A percentile compares a stretch with the other conserved stretches of the same genome.
Conservation (phyloP, 2,797 vertebrate genomes). For the Trachurus trachurus region DNA sequence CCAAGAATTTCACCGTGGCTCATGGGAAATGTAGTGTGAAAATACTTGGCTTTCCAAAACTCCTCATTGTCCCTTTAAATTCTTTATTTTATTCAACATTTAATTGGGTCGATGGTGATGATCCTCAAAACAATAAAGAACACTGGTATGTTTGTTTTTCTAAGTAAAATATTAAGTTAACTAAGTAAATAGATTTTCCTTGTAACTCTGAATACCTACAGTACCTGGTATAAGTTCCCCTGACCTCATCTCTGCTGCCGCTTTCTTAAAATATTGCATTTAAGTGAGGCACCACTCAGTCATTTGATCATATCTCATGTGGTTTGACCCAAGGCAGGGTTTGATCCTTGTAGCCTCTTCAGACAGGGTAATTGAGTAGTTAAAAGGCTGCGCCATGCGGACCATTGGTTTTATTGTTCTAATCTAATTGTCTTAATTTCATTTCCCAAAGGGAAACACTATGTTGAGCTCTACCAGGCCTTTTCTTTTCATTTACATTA, state of each 20-base stretch:
- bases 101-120: neutral
- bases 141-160: no score
- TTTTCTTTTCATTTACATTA: slow-evolving; percentile 42
- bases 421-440: slow-evolving; percentile 73
- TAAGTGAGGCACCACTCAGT: slow-evolving; percentile 37
- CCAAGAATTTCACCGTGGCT: no score
- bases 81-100: neutral
- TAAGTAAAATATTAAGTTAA: no score
- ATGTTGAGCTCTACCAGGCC: slow-evolving; percentile 27
- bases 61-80: no score
- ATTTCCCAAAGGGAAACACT: slow-evolving; percentile 63
- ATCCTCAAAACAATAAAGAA: neutral
- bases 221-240: neutral
- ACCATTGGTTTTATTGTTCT: slow-evolving; percentile 62
- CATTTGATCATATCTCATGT: slow-evolving; percentile 49
- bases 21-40: no score
- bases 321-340: slow-evolving; percentile 45
- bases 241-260: slow-evolving; percentile 37
- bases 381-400: slow-evolving; percentile 61
- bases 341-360: slow-evolving; percentile 49
- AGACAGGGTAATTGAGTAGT: slow-evolving; percentile 61
- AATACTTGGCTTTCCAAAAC: no score
- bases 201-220: neutral
- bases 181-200: neutral
- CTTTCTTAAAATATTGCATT: slow-evolving; percentile 42